Evolutionary conservation across 2,113 vertebrate species (phyloP), one percentile per base, ranked within the genome.

Genomic region (Heterocephalus glaber): DNA sequence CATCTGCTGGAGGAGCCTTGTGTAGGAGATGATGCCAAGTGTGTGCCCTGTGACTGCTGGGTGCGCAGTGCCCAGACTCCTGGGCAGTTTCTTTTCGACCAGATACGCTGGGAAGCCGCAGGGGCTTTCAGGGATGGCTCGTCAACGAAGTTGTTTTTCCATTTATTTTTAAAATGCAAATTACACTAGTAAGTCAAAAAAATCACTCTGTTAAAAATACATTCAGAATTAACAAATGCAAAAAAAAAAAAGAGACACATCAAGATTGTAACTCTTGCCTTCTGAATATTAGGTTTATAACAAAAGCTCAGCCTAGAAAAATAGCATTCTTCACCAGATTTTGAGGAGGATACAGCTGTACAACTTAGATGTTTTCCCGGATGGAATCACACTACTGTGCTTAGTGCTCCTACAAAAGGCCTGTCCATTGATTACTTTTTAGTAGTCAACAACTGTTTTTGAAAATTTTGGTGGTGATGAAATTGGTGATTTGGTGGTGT

Each of bases 171-270:
- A 35, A 97, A 99, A 98, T 98, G 98, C 98, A 98, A 99, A 99
- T 98, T 98, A 99, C 98, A 99, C 98, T 98, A 98, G 98, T 98
- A 98, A 99, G 98, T 99, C 98, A 98, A 98, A 98, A 99, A 98
- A 98, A 98, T 98, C 98, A 99, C 98, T 98, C 96, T 98, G 98
- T 99, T 98, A 99, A 99, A 99, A 99, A 99, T 98, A 99, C 98
- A 99, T 99, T 99, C 98, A 98, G 98, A 98, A 98, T 98, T 98
- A 99, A 99, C 98, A 98, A 99, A 98, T 97, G 98, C 97, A 96
- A 98, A 98, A 98, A 97, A 97, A 98, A 89, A 58, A 81, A 90
- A 96, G 97, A 49, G 96, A 98, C 97, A 98, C 98, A 98, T 98
- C 98, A 98, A 98, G 98, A 98, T 98, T 98, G 96, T 98, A 98